A percentile compares a stretch with the other conserved stretches of the same genome.
Evolutionary conservation across 2,888 invertebrate species (phyloP).

Genomic region (Philereme transversata): DNA sequence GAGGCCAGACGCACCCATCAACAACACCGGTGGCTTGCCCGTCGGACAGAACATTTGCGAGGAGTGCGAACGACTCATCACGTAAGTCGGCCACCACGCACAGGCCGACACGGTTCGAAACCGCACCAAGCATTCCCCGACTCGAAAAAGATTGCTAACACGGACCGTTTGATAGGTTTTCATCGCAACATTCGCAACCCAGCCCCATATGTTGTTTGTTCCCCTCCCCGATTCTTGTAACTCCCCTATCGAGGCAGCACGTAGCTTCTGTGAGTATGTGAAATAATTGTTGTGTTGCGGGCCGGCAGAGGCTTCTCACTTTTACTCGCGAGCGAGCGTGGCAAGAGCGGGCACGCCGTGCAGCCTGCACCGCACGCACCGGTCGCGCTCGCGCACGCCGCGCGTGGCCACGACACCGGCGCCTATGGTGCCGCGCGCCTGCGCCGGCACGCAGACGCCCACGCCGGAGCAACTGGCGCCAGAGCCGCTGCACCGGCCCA

Average conservation of each 20-base stretch:
- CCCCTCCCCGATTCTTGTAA: conserved; percentile 26
- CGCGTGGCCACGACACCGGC: conserved; percentile 71
- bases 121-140: conserved; percentile 40
- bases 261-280: conserved; percentile 48
- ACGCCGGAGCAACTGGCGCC: conserved; percentile 55
- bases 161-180: conserved; percentile 22
- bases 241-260: conserved; percentile 45
- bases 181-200: conserved; percentile 26
- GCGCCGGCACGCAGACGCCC: conserved; percentile 74
- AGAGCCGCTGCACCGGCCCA: conserved; percentile 72
- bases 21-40: conserved; percentile 89
- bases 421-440: conserved; percentile 65
- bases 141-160: conserved; percentile 2
- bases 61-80: conserved; percentile 98
- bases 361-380: conserved; percentile 80
- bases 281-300: conserved; percentile 63
- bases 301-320: conserved; percentile 83
- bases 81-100: conserved; percentile 92
- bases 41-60: conserved; percentile 97
- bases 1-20: conserved; percentile 84
- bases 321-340: conserved; percentile 91
- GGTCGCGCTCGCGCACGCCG: conserved; percentile 73
- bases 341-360: conserved; percentile 87
- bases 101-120: conserved; percentile 87
- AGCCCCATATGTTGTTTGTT: conserved; percentile 17